These are phyloP conservation scores for Euura lappo DNA, from an alignment of 1,140 invertebrate species.

Conservation along the genomic window DNA sequence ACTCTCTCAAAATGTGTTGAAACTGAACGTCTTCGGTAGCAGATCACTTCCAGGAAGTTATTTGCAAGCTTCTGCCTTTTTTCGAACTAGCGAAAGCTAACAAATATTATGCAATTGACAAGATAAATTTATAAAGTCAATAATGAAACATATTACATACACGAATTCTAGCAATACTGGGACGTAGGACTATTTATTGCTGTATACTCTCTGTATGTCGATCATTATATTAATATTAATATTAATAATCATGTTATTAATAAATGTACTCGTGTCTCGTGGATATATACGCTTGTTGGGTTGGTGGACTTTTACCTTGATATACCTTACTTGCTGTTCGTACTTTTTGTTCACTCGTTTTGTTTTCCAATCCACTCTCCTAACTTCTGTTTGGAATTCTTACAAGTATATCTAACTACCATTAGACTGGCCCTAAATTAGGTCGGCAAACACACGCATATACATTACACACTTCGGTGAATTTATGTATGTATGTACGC, in stretches of 20 bases:
- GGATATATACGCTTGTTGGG: constrained; percentile 59
- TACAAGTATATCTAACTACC: constrained; percentile 10
- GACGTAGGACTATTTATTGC: constrained; percentile 31
- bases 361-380: constrained; percentile 23
- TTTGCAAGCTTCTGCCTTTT: constrained; percentile 32
- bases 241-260: constrained; percentile 60
- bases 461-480: background rate
- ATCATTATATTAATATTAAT: constrained; percentile 54
- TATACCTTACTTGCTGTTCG: constrained; percentile 53
- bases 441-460: background rate
- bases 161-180: constrained; percentile 31
- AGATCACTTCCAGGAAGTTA: background rate
- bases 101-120: constrained; percentile 28
- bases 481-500: too few species aligned
- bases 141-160: constrained; percentile 17
- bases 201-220: constrained; percentile 51
- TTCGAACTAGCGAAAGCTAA: constrained; percentile 51
- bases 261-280: constrained; percentile 60
- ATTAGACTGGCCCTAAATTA: background rate
- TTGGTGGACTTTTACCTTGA: constrained; percentile 56
- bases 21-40: background rate
- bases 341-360: constrained; percentile 48
- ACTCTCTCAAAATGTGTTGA: background rate
- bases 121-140: constrained; percentile 21
- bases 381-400: constrained; percentile 14